Evolutionary conservation across 1,140 invertebrate species (phyloP).

Genomic region (Bombus waltoni): DNA sequence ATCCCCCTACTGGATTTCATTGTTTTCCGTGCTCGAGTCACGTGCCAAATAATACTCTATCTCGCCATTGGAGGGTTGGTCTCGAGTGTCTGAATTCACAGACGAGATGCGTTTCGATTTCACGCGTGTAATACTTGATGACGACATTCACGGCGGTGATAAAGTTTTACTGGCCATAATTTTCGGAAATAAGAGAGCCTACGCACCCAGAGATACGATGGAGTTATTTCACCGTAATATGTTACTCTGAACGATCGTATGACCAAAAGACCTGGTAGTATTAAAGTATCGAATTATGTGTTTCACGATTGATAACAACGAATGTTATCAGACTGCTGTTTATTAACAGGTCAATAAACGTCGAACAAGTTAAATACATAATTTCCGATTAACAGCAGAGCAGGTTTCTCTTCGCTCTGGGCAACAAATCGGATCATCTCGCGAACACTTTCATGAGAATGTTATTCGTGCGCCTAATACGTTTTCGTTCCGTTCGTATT

Average conservation of each 20-base stretch:
- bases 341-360: conserved; percentile 25
- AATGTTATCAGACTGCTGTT: background rate
- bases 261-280: background rate
- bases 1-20: background rate
- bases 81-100: conserved; percentile 1
- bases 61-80: background rate
- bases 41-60: background rate
- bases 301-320: conserved; percentile 10
- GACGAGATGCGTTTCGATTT: conserved; percentile 10
- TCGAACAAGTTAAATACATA: conserved; percentile 19
- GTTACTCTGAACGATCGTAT: background rate
- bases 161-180: background rate
- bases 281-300: background rate
- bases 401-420: conserved; percentile 12
- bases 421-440: conserved; percentile 25
- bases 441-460: background rate
- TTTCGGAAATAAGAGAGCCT: background rate
- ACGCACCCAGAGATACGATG: background rate
- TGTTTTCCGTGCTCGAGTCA: background rate
- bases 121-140: background rate
- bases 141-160: background rate
- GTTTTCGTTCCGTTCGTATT: background rate
- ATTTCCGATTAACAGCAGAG: conserved; percentile 20
- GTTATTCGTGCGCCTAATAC: conserved; percentile 25
- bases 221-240: background rate